A percentile compares a stretch with the other conserved stretches of the same genome.
Conservation (phyloP, 2,888 invertebrate species). For the Pherbina coryleti region DNA sequence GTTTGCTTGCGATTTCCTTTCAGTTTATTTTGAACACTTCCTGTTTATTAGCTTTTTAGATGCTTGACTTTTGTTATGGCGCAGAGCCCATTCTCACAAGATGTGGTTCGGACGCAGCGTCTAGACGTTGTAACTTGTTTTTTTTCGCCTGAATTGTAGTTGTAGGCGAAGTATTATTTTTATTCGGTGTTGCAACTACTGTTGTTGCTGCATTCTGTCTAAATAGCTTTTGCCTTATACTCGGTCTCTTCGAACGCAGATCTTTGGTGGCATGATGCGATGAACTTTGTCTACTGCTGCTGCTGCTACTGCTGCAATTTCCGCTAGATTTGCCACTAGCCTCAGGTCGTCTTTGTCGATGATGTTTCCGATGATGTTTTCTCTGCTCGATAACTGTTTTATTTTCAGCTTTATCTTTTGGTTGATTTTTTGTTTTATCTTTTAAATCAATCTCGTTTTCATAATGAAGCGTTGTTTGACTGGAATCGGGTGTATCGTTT, state of each 20-base stretch:
- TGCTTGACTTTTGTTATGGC: conserved; percentile 39
- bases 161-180: neutral
- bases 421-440: conserved; percentile 10
- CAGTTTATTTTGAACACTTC: conserved; percentile 24
- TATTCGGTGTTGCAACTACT: conserved; percentile 14
- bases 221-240: conserved; percentile 63
- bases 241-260: conserved; percentile 56
- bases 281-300: conserved; percentile 48
- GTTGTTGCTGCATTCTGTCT: conserved; percentile 52
- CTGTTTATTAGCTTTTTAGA: conserved; percentile 19
- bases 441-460: conserved; percentile 53
- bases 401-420: neutral
- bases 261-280: conserved; percentile 52
- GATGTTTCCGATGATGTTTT: conserved; percentile 50
- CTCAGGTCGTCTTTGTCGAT: conserved; percentile 44
- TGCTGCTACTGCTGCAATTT: conserved; percentile 27
- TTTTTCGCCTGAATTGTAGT: conserved; percentile 37
- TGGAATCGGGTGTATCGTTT: conserved; percentile 40
- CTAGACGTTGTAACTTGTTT: conserved; percentile 43
- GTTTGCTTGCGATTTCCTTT: conserved; percentile 22
- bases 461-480: conserved; percentile 52
- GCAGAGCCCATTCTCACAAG: conserved; percentile 49
- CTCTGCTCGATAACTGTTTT: conserved; percentile 6
- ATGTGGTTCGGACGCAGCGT: conserved; percentile 42
- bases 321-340: neutral